These are phyloP conservation scores for Nemotelus nigrinus DNA, from an alignment of 2,888 invertebrate genomes.

Conservation along the genomic window DNA sequence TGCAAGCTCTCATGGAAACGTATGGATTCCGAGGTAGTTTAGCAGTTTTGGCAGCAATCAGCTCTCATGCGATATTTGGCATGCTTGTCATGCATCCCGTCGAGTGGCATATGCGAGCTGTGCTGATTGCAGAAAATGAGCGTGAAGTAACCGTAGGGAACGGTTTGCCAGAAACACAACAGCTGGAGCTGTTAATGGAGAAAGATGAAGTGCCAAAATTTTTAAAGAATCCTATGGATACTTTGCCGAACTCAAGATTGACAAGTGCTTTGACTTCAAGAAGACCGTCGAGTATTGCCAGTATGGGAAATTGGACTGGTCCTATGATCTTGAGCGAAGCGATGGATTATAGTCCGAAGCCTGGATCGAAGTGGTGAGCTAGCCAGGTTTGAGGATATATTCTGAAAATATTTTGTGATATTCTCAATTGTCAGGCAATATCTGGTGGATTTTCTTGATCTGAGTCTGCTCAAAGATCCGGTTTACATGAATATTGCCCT, in stretches of 20 bases:
- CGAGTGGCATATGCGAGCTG: constrained; percentile 73
- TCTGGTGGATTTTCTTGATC: constrained; percentile 71
- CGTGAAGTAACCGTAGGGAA: neutral
- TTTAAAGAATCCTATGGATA: constrained; percentile 9
- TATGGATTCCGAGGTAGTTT: constrained; percentile 79
- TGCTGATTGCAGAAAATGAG: constrained; percentile 59
- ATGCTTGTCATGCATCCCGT: constrained; percentile 80
- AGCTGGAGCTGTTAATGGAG: constrained; percentile 46
- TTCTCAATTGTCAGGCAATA: constrained; percentile 63
- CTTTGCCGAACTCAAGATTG: constrained; percentile 29
- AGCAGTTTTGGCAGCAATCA: constrained; percentile 73
- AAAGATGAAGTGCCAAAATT: neutral
- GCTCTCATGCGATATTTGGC: constrained; percentile 74
- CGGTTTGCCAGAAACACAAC: constrained; percentile 7
- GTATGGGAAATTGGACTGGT: constrained; percentile 64
- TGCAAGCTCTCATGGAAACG: constrained; percentile 69
- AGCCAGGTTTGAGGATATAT: neutral
- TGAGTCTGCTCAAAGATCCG: constrained; percentile 71
- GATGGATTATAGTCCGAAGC: constrained; percentile 57
- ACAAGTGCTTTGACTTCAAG: constrained; percentile 47
- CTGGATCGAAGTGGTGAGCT: constrained; percentile 49
- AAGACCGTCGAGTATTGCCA: constrained; percentile 61
- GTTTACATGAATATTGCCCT: constrained; percentile 75
- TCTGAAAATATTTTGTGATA: neutral
- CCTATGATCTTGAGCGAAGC: constrained; percentile 60